Evolutionary conservation across 2,113 vertebrate genomes (phyloP), one percentile per base, ranked within the genome.

Genomic region (Balaeniceps rex): DNA sequence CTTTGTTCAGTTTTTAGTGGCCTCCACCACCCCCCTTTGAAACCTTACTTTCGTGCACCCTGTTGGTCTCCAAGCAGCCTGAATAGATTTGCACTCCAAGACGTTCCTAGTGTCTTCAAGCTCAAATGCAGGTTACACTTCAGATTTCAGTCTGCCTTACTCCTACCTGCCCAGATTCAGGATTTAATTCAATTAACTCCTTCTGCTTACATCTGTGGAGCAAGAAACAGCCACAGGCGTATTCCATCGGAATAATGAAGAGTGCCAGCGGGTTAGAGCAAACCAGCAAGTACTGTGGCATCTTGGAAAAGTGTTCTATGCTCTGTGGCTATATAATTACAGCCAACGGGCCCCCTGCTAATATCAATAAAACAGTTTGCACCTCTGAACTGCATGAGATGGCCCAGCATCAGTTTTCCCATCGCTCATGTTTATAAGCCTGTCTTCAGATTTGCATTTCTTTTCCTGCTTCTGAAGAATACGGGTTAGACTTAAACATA

Each of bases 31-130:
- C 7, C 10, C 11, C 31, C 42, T 81, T 14, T 5, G 49, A 51
- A 63, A 9, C 2, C 18, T 54, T 9, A 5, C 36, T n/a, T 68
- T 28, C 57, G 42, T 8, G 9, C 0, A 0, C 13, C 38, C 26
- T 0, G 0, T 0, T 36, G 16, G 3, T 31, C 57, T 47, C 63
- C 63, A 57, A 51, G 33, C 14, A 64, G 19, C n/a, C 34, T 29
- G 14, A 58, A 42, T 2, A 52, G 12, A 47, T 28, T 22, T 54
- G 6, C 51, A 2, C 55, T 31, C 60, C 46, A 42, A 26, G 40
- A 17, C 7, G 18, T 57, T 25, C 34, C 46, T 0, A 42, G 19
- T 7, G 11, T 8, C 14, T 29, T 68, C 34, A 46, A 28, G 36
- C 52, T 46, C 9, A 1, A 22, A 60, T 6, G 5, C 12, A 66